A percentile compares a stretch with the other conserved stretches of the same genome.
These are phyloP conservation scores for Abramis brama DNA, from an alignment of 2,113 vertebrate species.

Conservation along the genomic window DNA sequence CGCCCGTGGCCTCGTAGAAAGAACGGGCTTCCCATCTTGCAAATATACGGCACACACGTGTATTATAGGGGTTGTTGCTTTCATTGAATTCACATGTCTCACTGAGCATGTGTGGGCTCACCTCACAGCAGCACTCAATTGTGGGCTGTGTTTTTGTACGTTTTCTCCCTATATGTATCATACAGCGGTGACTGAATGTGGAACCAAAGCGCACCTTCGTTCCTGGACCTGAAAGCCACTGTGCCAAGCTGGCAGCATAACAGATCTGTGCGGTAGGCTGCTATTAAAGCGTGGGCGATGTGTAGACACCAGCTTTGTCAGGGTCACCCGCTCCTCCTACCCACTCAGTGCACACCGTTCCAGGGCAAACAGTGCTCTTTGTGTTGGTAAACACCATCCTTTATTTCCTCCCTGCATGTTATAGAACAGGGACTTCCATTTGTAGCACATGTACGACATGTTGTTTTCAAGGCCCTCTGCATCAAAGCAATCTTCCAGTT, in stretches of 20 bases:
- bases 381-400: constrained; percentile 57
- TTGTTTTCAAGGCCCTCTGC: not conserved
- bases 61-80: not conserved
- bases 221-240: constrained; percentile 40
- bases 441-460: not conserved
- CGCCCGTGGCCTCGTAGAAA: not conserved
- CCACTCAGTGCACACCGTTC: constrained; percentile 53
- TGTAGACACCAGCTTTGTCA: constrained; percentile 59
- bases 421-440: not conserved
- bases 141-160: constrained; percentile 15
- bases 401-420: constrained; percentile 48
- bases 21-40: not conserved
- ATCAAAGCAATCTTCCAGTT: no score
- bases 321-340: constrained; percentile 60
- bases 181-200: constrained; percentile 10
- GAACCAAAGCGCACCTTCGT: not conserved
- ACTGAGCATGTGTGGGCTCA: constrained; percentile 7
- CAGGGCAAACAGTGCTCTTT: constrained; percentile 59
- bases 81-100: constrained; percentile 13
- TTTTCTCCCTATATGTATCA: not conserved
- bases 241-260: constrained; percentile 48
- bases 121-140: constrained; percentile 19
- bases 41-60: constrained; percentile 13
- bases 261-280: constrained; percentile 54
- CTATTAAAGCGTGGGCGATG: constrained; percentile 55